Evolutionary conservation across 1,140 invertebrate species (phyloP).

Genomic region (Thaumatotibia leucotreta): DNA sequence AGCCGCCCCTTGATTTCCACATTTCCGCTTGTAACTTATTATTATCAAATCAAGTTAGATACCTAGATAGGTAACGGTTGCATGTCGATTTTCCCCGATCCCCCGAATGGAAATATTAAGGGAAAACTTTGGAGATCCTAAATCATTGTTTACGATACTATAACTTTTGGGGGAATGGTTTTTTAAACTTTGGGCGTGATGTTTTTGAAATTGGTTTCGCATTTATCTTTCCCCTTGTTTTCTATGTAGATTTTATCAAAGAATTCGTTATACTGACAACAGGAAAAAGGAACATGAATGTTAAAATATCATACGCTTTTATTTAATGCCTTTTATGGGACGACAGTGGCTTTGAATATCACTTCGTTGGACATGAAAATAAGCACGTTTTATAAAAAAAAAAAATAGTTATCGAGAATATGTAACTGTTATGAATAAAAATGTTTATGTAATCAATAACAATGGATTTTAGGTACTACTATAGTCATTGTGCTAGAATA

Average conservation of each 20-base stretch:
- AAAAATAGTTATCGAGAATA: too few relatives aligned
- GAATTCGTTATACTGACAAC: neutral
- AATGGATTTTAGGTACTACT: too few relatives aligned
- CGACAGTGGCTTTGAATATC: neutral
- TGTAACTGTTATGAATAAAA: too few relatives aligned
- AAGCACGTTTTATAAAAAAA: neutral
- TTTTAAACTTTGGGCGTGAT: conserved; percentile 19
- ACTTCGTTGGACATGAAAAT: neutral
- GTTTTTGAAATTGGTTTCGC: conserved; percentile 8
- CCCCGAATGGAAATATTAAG: conserved; percentile 64
- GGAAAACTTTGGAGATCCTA: conserved; percentile 47
- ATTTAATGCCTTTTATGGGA: neutral
- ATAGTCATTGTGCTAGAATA: too few relatives aligned
- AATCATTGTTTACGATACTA: conserved; percentile 72
- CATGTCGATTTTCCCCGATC: conserved; percentile 32
- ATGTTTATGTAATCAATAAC: too few relatives aligned
- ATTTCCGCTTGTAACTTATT: conserved; percentile 64
- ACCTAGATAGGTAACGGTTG: conserved; percentile 59
- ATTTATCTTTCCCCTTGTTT: conserved; percentile 3
- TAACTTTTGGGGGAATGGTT: conserved; percentile 43
- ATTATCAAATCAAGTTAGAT: conserved; percentile 75
- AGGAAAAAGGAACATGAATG: neutral
- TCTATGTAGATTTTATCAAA: neutral
- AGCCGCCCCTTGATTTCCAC: conserved; percentile 51
- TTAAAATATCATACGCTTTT: neutral